phyloP scores from a whole-genome alignment of 2,113 vertebrate species.

The Rattus rattus region DNA sequence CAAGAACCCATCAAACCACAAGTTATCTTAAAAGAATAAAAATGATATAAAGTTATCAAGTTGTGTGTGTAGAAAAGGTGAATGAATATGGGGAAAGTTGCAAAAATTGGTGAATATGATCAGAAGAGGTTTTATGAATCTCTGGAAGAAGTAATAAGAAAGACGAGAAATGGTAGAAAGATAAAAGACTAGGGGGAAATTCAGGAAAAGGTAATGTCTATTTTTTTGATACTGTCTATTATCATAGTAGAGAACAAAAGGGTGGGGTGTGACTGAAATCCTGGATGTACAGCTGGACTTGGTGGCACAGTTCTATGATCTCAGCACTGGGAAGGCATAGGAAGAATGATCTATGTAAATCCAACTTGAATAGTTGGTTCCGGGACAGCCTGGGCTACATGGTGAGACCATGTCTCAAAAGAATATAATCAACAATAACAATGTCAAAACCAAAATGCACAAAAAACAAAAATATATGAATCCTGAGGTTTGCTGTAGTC shows the following conservation, averaged over 20 bases:
- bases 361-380: background rate
- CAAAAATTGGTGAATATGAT: background rate
- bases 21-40: background rate
- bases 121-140: background rate
- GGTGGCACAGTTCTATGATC: background rate
- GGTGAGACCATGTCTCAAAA: background rate
- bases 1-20: background rate
- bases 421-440: background rate
- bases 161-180: background rate
- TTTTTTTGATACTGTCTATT: background rate
- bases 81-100: background rate
- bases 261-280: background rate
- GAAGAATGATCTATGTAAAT: background rate
- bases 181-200: background rate
- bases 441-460: background rate
- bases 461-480: background rate
- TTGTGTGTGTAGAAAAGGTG: background rate
- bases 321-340: background rate
- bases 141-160: background rate
- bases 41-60: background rate
- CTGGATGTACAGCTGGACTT: background rate
- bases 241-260: background rate
- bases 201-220: background rate
- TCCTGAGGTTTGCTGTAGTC: too few relatives aligned
- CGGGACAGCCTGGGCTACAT: background rate